Percentiles rank a stretch among this genome's conserved stretches.
These are phyloP conservation scores for Lepeophtheirus salmonis DNA, from an alignment of 1,140 invertebrate species.

Conservation along the genomic window DNA sequence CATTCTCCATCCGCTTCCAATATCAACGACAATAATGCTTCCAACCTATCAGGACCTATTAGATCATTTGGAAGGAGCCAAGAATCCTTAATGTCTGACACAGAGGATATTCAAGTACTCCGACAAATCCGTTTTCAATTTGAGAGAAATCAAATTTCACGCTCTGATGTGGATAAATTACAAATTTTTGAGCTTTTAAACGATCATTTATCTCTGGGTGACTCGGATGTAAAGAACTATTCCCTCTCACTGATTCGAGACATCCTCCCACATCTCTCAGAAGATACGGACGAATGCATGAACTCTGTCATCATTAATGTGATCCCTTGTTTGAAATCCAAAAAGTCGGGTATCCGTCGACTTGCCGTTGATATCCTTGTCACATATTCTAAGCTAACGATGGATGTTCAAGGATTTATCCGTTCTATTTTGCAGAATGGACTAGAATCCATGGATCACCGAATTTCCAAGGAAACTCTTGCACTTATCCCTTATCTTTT, in stretches of 20 bases:
- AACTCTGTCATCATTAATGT: background rate
- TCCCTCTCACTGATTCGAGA: background rate
- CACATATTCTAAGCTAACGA: constrained; percentile 1
- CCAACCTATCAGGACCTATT: background rate
- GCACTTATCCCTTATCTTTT: constrained; percentile 5
- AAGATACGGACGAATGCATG: constrained; percentile 14
- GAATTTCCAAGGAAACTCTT: constrained; percentile 9
- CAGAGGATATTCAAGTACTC: background rate
- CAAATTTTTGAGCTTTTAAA: background rate
- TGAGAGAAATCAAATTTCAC: constrained; percentile 4
- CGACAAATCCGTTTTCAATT: constrained; percentile 1
- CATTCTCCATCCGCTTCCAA: background rate
- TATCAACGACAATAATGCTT: background rate
- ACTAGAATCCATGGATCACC: constrained; percentile 2
- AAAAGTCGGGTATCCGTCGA: background rate
- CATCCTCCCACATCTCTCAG: constrained; percentile 7
- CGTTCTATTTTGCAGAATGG: constrained; percentile 3
- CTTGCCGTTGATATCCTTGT: background rate
- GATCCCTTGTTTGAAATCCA: background rate
- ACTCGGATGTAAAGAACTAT: constrained; percentile 1
- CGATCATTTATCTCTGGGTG: background rate
- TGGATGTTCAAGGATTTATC: constrained; percentile 3
- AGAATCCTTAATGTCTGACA: background rate
- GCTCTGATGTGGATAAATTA: background rate
- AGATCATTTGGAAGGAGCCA: background rate